phyloP scores from a whole-genome alignment of 2,113 vertebrate species.

The Cyprinodon variegatus region DNA sequence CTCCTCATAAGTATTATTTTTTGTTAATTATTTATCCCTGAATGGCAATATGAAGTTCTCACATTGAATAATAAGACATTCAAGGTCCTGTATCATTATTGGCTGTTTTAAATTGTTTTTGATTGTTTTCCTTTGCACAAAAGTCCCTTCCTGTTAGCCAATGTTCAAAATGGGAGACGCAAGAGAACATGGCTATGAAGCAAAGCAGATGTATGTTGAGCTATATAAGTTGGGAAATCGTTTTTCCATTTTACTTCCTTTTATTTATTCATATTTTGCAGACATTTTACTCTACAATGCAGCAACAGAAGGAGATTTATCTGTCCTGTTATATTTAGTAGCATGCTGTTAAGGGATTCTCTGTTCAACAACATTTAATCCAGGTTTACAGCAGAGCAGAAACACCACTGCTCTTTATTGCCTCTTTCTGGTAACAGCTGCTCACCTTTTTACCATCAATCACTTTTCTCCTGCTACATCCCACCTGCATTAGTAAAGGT shows the following conservation, averaged over 20 bases:
- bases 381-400: slow-evolving; percentile 33
- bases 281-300: not conserved
- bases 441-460: slow-evolving; percentile 70
- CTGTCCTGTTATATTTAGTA: slow-evolving; percentile 15
- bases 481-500: slow-evolving; percentile 74
- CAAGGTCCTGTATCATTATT: not conserved
- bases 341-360: slow-evolving; percentile 23
- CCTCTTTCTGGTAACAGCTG: slow-evolving; percentile 63
- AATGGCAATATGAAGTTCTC: not conserved
- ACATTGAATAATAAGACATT: not conserved
- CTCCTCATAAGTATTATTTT: no score
- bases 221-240: not conserved
- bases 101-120: not conserved
- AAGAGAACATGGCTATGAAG: not conserved
- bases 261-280: not conserved
- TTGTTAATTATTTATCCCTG: no score
- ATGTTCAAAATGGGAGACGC: not conserved
- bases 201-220: no score
- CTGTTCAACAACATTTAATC: slow-evolving; percentile 29
- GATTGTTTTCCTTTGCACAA: not conserved
- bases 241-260: slow-evolving; percentile 1
- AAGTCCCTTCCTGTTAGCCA: not conserved
- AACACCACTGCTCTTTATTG: slow-evolving; percentile 52
- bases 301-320: not conserved
- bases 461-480: slow-evolving; percentile 59